Conservation (phyloP, 2,888 invertebrate genomes). For the Diarsia dahlii region DNA sequence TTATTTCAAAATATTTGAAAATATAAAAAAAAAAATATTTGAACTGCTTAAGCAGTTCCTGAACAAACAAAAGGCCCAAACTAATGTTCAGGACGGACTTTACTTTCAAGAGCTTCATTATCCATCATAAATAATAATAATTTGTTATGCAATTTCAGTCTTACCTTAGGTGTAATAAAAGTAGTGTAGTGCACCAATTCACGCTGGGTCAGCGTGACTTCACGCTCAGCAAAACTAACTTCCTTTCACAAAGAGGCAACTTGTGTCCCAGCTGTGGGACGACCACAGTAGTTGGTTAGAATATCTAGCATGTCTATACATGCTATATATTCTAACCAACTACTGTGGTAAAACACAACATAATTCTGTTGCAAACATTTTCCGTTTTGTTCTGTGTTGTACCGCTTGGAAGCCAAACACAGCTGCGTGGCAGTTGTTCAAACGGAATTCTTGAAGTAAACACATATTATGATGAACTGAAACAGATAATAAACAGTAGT, state of each 20-base stretch:
- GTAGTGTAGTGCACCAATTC: background rate
- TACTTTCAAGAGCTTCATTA: background rate
- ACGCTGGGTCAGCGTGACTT: background rate
- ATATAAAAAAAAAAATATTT: too few relatives aligned
- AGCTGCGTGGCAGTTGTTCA: slow-evolving; percentile 38
- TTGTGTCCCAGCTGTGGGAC: background rate
- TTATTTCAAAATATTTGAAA: too few relatives aligned
- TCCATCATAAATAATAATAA: too few relatives aligned
- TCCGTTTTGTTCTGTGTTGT: slow-evolving; percentile 28
- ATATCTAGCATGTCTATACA: too few relatives aligned
- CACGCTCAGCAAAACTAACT: too few relatives aligned
- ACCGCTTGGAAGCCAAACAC: slow-evolving; percentile 30
- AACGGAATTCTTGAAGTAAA: slow-evolving; percentile 36
- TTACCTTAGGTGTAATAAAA: slow-evolving; percentile 9
- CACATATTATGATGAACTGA: slow-evolving; percentile 40
- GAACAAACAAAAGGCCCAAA: background rate
- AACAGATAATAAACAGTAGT: slow-evolving; percentile 44
- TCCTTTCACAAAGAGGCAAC: background rate
- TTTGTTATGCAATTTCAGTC: background rate
- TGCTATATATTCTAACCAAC: background rate
- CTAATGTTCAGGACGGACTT: background rate
- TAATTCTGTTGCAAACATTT: slow-evolving; percentile 20
- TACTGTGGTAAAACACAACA: background rate
- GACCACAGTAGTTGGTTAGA: too few relatives aligned
- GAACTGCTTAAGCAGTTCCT: too few relatives aligned